Evolutionary conservation across 2,113 vertebrate species (phyloP).

Genomic region (Empidonax traillii): DNA sequence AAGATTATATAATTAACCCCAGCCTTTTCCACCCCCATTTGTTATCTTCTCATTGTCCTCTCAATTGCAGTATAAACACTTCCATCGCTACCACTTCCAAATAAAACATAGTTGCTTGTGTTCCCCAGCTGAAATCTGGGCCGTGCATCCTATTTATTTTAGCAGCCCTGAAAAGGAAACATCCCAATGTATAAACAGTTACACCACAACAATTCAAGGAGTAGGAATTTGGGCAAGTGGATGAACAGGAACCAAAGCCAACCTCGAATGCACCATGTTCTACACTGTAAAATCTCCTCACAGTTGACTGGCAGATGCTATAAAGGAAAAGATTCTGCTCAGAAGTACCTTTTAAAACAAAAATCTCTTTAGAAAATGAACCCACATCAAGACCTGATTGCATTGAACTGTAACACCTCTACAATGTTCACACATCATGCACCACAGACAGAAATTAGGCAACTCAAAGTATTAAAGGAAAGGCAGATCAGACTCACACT

Average conservation of each 20-base stretch:
- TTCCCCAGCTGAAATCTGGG: background rate
- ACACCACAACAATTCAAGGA: background rate
- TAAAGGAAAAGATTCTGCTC: background rate
- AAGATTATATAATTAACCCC: slow-evolving; percentile 11
- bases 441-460: slow-evolving; percentile 12
- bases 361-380: background rate
- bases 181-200: background rate
- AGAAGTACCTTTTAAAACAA: slow-evolving; percentile 12
- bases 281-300: background rate
- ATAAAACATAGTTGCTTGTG: background rate
- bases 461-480: slow-evolving; percentile 26
- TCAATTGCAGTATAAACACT: slow-evolving; percentile 15
- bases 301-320: background rate
- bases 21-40: background rate
- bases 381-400: background rate
- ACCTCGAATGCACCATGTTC: background rate
- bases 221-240: background rate
- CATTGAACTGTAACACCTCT: background rate
- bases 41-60: background rate
- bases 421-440: slow-evolving; percentile 63
- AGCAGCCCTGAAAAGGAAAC: background rate
- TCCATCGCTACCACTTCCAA: background rate
- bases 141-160: background rate
- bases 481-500: background rate
- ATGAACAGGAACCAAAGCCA: slow-evolving; percentile 34